phyloP scores from a whole-genome alignment of 2,888 invertebrate genomes.

The Magallana nippona region DNA sequence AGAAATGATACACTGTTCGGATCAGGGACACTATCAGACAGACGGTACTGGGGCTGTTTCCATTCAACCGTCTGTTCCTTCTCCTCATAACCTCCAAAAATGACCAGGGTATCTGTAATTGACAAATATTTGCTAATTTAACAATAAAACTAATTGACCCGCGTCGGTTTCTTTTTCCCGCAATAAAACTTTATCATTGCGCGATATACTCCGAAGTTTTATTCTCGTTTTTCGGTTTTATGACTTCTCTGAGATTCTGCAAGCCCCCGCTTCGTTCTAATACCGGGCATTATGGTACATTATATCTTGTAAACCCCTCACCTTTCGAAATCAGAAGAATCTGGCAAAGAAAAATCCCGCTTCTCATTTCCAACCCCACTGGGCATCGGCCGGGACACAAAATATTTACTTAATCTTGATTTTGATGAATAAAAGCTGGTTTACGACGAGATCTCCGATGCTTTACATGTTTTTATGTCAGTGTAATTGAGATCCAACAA shows the following conservation, averaged over 20 bases:
- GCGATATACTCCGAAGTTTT: not conserved
- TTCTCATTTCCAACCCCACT: not conserved
- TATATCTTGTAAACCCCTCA: slow-evolving; percentile 27
- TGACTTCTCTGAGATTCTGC: not conserved
- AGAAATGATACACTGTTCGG: not conserved
- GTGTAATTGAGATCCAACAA: not conserved
- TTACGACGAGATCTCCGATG: not conserved
- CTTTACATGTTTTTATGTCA: not conserved
- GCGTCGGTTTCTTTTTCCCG: not conserved
- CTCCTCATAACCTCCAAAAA: not conserved
- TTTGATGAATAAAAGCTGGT: slow-evolving; percentile 27
- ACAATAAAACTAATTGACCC: slow-evolving; percentile 17
- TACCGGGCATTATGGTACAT: not conserved
- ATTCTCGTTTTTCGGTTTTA: not conserved
- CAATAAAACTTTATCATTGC: slow-evolving; percentile 4
- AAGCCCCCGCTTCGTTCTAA: not conserved
- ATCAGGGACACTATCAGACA: not conserved
- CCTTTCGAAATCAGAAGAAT: slow-evolving; percentile 20
- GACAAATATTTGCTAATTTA: slow-evolving; percentile 30
- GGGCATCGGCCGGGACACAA: slow-evolving; percentile 27
- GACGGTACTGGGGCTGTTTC: not conserved
- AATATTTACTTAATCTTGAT: slow-evolving; percentile 24
- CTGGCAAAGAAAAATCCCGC: not conserved
- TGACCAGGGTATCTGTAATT: slow-evolving; percentile 28
- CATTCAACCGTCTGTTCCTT: not conserved